A percentile compares a stretch with the other conserved stretches of the same genome.
Conservation (phyloP, 2,113 vertebrate species). For the Dipodomys stephensi region DNA sequence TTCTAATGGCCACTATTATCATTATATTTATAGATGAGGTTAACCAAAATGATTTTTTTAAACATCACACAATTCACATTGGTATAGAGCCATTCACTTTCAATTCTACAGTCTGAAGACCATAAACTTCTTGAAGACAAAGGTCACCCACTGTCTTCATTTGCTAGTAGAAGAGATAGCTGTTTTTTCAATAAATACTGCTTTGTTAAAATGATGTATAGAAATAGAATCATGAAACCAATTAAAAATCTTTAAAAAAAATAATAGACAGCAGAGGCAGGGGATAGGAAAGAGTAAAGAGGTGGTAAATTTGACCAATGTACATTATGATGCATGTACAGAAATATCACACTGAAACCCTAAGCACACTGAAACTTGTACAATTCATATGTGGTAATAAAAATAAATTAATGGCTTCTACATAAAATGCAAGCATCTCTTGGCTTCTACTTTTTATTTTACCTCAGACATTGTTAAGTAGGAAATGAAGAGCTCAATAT, state of each 20-base stretch:
- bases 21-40: background rate
- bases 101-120: background rate
- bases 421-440: background rate
- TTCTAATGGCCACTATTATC: background rate
- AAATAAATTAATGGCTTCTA: background rate
- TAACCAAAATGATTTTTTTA: background rate
- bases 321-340: too few species aligned
- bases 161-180: background rate
- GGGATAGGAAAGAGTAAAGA: too few species aligned
- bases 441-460: constrained; percentile 20
- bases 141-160: background rate
- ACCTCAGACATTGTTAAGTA: background rate
- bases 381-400: too few species aligned
- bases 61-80: background rate
- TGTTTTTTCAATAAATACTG: background rate
- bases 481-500: background rate
- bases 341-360: too few species aligned
- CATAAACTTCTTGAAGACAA: background rate
- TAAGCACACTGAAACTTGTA: too few species aligned
- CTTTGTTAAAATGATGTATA: background rate
- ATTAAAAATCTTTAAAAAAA: too few species aligned
- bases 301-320: too few species aligned
- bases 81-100: background rate
- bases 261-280: too few species aligned
- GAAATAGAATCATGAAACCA: too few species aligned